A percentile compares a stretch with the other conserved stretches of the same genome.
phyloP scores from a whole-genome alignment of 2,797 vertebrate species.

The Fundulus diaphanus region DNA sequence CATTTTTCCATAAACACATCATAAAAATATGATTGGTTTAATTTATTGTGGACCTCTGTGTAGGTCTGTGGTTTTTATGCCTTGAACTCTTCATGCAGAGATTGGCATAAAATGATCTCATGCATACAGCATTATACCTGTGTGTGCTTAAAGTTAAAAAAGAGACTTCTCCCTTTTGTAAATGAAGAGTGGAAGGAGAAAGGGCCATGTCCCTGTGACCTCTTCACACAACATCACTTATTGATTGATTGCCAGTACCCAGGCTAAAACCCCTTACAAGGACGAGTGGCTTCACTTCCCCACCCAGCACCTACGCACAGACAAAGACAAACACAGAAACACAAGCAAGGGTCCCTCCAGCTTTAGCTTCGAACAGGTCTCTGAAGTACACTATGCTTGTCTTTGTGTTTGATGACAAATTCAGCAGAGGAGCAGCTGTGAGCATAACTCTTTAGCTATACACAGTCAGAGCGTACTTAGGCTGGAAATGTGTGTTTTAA shows the following conservation, averaged over 20 bases:
- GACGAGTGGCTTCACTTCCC: constrained; percentile 63
- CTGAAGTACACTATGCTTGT: constrained; percentile 47
- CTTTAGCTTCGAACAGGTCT: constrained; percentile 59
- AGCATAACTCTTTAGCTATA: constrained; percentile 28
- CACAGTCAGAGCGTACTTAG: constrained; percentile 32
- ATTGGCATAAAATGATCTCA: neutral
- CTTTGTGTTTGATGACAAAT: constrained; percentile 67
- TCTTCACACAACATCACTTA: constrained; percentile 59
- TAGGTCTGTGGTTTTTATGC: neutral
- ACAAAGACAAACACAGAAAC: constrained; percentile 21
- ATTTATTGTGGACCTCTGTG: neutral
- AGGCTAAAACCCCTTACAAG: constrained; percentile 70
- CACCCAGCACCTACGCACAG: constrained; percentile 23
- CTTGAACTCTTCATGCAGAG: neutral
- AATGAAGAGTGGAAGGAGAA: constrained; percentile 36
- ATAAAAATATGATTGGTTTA: neutral
- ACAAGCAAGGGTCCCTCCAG: constrained; percentile 28
- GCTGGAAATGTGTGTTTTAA: constrained; percentile 26
- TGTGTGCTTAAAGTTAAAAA: constrained; percentile 30
- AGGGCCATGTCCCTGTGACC: constrained; percentile 55
- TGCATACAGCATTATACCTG: constrained; percentile 32
- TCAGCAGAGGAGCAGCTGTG: constrained; percentile 46
- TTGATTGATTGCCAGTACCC: constrained; percentile 76
- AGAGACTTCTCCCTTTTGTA: constrained; percentile 40
- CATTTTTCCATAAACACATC: neutral